phyloP scores from a whole-genome alignment of 2,113 vertebrate species.

The Bujurquina vittata region DNA sequence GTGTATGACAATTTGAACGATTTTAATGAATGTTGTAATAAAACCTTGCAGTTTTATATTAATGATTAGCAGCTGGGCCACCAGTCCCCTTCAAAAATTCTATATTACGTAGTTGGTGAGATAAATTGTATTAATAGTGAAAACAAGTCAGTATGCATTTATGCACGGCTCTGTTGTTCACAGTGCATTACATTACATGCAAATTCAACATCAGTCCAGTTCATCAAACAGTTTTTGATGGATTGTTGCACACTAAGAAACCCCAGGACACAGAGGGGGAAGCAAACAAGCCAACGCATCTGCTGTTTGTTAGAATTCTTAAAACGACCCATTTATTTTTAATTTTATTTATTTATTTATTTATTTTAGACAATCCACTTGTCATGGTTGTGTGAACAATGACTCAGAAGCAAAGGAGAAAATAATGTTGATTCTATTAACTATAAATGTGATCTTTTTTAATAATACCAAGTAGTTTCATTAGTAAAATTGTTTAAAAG shows the following conservation, averaged over 20 bases:
- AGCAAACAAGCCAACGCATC: neutral
- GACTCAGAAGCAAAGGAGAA: neutral
- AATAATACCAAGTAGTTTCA: neutral
- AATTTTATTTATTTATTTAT: neutral
- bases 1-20: neutral
- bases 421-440: neutral
- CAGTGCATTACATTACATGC: neutral
- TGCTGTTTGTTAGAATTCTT: constrained; percentile 4
- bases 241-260: neutral
- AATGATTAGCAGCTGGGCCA: neutral
- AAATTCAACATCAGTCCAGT: neutral
- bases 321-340: neutral
- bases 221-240: neutral
- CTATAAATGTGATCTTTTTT: neutral
- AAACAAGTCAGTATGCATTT: constrained; percentile 3
- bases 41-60: neutral
- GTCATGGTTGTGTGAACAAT: neutral
- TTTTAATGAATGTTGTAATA: neutral
- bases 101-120: neutral
- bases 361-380: neutral
- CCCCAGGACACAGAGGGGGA: neutral
- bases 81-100: neutral
- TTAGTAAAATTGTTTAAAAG: neutral
- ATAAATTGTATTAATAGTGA: neutral
- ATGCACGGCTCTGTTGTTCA: neutral